Percentiles rank a stretch among this genome's conserved stretches.
phyloP scores from a whole-genome alignment of 2,888 invertebrate species.

The Cistogaster globosa region DNA sequence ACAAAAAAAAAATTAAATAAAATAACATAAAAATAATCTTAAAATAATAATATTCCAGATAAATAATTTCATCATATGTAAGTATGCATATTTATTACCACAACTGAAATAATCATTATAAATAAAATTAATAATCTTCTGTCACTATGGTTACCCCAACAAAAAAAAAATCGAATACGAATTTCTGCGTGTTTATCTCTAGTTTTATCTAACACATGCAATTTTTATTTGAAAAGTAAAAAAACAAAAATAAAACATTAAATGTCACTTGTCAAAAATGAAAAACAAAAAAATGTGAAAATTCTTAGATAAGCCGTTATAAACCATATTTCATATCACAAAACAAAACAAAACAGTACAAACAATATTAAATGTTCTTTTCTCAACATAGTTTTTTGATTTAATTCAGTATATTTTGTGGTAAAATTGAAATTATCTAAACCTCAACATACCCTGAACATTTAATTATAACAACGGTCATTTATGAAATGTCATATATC shows the following conservation, averaged over 20 bases:
- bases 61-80: not conserved
- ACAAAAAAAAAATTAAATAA: not conserved
- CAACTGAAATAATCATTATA: not conserved
- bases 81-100: not conserved
- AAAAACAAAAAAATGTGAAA: too few species aligned
- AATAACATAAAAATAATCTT: conserved; percentile 43
- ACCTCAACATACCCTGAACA: conserved; percentile 42
- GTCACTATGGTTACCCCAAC: too few species aligned
- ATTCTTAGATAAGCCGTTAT: conserved; percentile 26
- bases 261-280: not conserved
- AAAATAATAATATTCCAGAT: conserved; percentile 38
- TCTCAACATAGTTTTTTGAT: conserved; percentile 1
- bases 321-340: conserved; percentile 34
- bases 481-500: conserved; percentile 10
- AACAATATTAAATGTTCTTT: not conserved
- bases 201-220: not conserved
- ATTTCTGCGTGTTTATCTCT: not conserved
- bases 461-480: conserved; percentile 34
- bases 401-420: conserved; percentile 30
- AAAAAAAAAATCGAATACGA: not conserved
- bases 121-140: too few species aligned
- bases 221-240: not conserved
- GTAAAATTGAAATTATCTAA: conserved; percentile 42
- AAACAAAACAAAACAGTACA: conserved; percentile 11
- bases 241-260: not conserved